phyloP scores from a whole-genome alignment of 2,888 invertebrate genomes.

The Paralinhomoeus sp. region DNA sequence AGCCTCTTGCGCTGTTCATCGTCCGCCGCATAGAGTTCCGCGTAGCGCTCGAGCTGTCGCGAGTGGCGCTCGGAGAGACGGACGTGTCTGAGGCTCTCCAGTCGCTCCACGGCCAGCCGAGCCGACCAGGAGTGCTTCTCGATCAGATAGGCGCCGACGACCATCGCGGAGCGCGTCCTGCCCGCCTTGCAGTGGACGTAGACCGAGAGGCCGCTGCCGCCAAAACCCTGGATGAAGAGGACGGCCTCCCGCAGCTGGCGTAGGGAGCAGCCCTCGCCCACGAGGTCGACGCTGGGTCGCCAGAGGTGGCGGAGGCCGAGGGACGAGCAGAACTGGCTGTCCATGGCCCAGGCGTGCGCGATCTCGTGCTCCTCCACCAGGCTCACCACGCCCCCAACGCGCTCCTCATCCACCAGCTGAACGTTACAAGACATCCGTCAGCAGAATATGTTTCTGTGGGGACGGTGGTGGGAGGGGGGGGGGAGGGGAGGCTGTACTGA shows the following conservation, averaged over 20 bases:
- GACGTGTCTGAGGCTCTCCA: too few species aligned
- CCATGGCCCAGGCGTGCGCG: constrained; percentile 49
- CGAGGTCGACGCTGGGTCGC: constrained; percentile 69
- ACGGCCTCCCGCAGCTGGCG: constrained; percentile 57
- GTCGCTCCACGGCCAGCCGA: too few species aligned
- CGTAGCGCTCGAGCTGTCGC: too few species aligned
- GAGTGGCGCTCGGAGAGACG: too few species aligned
- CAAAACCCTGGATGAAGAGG: constrained; percentile 52
- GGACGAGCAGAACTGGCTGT: constrained; percentile 37
- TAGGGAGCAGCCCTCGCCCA: constrained; percentile 69
- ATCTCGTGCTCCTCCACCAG: constrained; percentile 94
- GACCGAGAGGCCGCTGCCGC: constrained; percentile 41
- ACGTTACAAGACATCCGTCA: too few species aligned
- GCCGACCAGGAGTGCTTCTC: constrained; percentile 24
- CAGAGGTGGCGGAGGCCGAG: constrained; percentile 60
- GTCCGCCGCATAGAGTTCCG: too few species aligned
- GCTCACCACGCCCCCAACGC: constrained; percentile 75
- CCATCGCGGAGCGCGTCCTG: constrained; percentile 78
- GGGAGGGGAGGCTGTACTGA: too few species aligned
- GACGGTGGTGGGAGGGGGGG: too few species aligned
- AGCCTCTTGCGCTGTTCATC: too few species aligned
- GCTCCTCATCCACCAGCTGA: constrained; percentile 60
- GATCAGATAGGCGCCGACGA: constrained; percentile 90
- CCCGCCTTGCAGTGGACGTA: constrained; percentile 99
- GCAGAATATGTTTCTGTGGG: too few species aligned